phyloP scores from a whole-genome alignment of 2,113 vertebrate species.

The Cnemophilus loriae region DNA sequence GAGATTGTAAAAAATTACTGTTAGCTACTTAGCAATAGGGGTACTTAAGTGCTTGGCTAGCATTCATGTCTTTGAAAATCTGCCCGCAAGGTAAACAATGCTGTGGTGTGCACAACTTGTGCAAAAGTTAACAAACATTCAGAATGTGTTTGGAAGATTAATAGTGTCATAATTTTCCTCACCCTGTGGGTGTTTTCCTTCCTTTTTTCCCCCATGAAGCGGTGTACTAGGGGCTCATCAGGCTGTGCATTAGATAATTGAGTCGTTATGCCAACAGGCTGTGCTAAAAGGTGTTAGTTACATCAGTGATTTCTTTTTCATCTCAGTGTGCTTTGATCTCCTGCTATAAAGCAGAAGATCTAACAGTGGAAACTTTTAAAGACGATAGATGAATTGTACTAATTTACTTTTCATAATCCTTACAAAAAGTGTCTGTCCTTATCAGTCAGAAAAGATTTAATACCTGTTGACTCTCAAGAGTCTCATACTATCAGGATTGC shows the following conservation, averaged over 20 bases:
- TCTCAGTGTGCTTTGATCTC: conserved; percentile 33
- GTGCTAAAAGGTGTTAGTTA: conserved; percentile 25
- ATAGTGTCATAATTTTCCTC: neutral
- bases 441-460: conserved; percentile 41
- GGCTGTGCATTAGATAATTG: neutral
- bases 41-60: neutral
- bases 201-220: accelerated
- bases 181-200: neutral
- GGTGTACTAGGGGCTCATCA: neutral
- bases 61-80: neutral
- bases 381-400: conserved; percentile 37
- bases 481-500: neutral
- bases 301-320: conserved; percentile 28
- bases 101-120: neutral
- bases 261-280: conserved; percentile 4
- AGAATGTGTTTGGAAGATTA: neutral
- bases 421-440: neutral
- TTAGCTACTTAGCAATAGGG: neutral
- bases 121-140: neutral
- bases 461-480: neutral
- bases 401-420: conserved; percentile 42
- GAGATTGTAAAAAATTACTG: neutral
- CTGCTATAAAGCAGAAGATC: conserved; percentile 40
- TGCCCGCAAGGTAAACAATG: neutral
- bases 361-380: conserved; percentile 49